Evolutionary conservation across 2,797 vertebrate genomes (phyloP).

Genomic region (Bryconaethiops microstoma): DNA sequence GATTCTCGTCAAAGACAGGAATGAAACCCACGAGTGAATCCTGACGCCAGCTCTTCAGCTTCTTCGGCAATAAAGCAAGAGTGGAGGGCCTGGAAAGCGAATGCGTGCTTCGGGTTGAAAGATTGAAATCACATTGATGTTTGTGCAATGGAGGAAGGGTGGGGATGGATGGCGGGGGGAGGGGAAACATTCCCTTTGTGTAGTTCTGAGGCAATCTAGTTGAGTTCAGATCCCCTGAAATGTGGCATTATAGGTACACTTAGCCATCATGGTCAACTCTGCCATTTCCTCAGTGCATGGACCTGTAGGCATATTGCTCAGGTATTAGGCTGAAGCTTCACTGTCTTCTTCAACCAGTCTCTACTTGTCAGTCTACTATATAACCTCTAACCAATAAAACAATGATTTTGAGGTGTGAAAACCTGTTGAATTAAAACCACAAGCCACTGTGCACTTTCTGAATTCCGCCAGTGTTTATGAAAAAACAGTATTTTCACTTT

Average conservation of each 20-base stretch:
- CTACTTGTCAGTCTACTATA: too few relatives aligned
- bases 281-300: neutral
- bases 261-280: slow-evolving; percentile 4
- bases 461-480: neutral
- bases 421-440: neutral
- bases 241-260: slow-evolving; percentile 10
- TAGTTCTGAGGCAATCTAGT: neutral
- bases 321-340: neutral
- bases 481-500: neutral
- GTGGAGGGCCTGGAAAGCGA: neutral
- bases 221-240: slow-evolving; percentile 10
- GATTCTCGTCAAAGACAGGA: slow-evolving; percentile 43
- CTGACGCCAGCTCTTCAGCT: slow-evolving; percentile 29
- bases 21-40: slow-evolving; percentile 19
- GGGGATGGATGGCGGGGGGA: too few relatives aligned
- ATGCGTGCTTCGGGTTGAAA: slow-evolving; percentile 18
- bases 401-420: neutral
- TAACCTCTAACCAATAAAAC: neutral
- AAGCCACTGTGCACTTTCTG: neutral
- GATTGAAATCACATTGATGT: slow-evolving; percentile 23
- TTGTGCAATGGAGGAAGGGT: neutral
- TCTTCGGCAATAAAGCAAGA: slow-evolving; percentile 6
- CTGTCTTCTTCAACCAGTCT: neutral
- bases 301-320: neutral
- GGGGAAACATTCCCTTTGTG: slow-evolving; percentile 22